Evolutionary conservation across 2,797 vertebrate genomes (phyloP).

Genomic region (Micrastur ruficollis): DNA sequence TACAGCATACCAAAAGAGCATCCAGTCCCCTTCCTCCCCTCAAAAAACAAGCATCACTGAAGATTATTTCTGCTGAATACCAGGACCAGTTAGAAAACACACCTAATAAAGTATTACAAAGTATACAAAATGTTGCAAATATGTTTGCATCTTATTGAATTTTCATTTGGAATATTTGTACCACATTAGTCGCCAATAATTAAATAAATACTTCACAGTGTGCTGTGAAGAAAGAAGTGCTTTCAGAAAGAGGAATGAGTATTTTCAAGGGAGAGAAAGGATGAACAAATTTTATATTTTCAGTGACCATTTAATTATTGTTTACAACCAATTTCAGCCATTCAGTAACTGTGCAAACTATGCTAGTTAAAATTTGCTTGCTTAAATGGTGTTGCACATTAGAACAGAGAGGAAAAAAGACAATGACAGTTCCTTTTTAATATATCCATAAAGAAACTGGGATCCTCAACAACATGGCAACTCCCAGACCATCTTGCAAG

Average conservation of each 20-base stretch:
- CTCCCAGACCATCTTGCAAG: not conserved
- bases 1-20: not conserved
- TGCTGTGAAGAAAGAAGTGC: too few relatives aligned
- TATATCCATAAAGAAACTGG: not conserved
- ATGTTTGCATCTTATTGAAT: not conserved
- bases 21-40: not conserved
- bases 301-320: not conserved
- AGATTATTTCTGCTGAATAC: not conserved
- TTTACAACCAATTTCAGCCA: not conserved
- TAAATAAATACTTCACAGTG: not conserved
- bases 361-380: not conserved
- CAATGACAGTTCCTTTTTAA: not conserved
- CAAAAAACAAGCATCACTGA: not conserved
- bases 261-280: not conserved
- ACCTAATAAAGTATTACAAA: not conserved
- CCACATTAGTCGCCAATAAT: not conserved
- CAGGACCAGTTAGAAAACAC: not conserved
- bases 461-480: not conserved
- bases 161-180: not conserved
- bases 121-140: not conserved
- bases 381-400: not conserved
- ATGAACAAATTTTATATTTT: not conserved
- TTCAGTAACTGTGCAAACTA: not conserved
- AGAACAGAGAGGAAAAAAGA: not conserved
- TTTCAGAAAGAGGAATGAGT: not conserved